Conservation (phyloP, 2,113 vertebrate species). For the Hepsetus odoe region DNA sequence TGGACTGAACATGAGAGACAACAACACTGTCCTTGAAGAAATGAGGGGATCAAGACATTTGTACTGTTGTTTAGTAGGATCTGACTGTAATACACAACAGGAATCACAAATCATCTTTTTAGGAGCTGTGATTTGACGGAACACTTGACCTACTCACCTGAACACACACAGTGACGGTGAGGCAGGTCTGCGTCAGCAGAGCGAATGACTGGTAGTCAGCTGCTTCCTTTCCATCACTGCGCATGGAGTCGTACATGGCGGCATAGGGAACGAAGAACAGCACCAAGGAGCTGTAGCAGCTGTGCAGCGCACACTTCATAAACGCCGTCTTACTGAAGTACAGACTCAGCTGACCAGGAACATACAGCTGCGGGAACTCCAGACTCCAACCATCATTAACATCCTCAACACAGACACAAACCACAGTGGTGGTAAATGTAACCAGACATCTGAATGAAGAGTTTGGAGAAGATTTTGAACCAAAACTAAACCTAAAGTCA, state of each 20-base stretch:
- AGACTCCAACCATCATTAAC: slow-evolving; percentile 92
- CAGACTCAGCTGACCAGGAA: slow-evolving; percentile 87
- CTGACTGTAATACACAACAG: too few species aligned
- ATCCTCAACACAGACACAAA: slow-evolving; percentile 78
- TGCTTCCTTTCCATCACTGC: slow-evolving; percentile 83
- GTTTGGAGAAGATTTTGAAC: too few species aligned
- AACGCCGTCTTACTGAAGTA: slow-evolving; percentile 92
- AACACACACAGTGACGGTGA: slow-evolving; percentile 86
- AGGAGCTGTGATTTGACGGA: too few species aligned
- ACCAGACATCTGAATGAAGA: too few species aligned
- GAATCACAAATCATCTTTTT: background rate
- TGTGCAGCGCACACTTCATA: slow-evolving; percentile 85
- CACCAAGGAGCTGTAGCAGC: slow-evolving; percentile 93
- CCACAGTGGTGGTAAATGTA: too few species aligned
- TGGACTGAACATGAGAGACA: background rate
- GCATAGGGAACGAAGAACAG: slow-evolving; percentile 93
- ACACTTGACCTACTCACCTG: slow-evolving; percentile 77
- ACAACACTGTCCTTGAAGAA: too few species aligned
- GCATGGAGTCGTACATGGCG: slow-evolving; percentile 77
- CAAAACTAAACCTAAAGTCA: too few species aligned
- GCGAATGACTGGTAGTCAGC: slow-evolving; percentile 95
- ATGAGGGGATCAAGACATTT: background rate
- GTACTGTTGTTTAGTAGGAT: too few species aligned
- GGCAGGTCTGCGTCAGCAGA: slow-evolving; percentile 87
- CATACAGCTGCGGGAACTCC: slow-evolving; percentile 87